phyloP scores from a whole-genome alignment of 2,113 vertebrate genomes.

The Ploceus nigricollis region DNA sequence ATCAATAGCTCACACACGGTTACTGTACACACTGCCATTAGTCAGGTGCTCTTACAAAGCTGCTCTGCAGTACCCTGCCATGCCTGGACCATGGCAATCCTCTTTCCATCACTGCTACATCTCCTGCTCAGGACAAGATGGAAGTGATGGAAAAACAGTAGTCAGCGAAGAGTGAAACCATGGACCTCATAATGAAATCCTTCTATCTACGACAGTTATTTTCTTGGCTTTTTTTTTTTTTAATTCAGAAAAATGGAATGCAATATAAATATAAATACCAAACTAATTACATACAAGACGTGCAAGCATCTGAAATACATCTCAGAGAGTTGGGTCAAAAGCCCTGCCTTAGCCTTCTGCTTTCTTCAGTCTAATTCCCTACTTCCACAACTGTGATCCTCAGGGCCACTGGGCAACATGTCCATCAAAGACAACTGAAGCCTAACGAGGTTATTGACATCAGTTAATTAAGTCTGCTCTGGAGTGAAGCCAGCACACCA shows the following conservation, averaged over 20 bases:
- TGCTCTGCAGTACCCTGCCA: neutral
- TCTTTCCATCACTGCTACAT: neutral
- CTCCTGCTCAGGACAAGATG: neutral
- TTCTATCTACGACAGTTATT: neutral
- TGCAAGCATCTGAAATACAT: neutral
- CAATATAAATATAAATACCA: neutral
- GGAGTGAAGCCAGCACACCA: neutral
- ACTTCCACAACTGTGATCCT: neutral
- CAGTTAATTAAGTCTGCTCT: neutral
- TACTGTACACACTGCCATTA: neutral
- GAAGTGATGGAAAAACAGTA: neutral
- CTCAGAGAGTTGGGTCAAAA: neutral
- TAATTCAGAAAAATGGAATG: neutral
- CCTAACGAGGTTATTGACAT: neutral
- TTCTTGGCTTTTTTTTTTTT: neutral
- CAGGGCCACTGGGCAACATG: fast-evolving
- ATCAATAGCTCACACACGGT: neutral
- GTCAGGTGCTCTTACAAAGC: neutral
- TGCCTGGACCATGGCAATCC: neutral
- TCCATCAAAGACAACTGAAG: neutral
- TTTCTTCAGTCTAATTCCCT: neutral
- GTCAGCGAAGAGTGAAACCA: neutral
- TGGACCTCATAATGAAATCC: neutral
- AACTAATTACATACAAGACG: neutral
- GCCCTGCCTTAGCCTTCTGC: neutral